Evolutionary conservation across 2,797 vertebrate species (phyloP).

Genomic region (Hippopotamyrus pictus): DNA sequence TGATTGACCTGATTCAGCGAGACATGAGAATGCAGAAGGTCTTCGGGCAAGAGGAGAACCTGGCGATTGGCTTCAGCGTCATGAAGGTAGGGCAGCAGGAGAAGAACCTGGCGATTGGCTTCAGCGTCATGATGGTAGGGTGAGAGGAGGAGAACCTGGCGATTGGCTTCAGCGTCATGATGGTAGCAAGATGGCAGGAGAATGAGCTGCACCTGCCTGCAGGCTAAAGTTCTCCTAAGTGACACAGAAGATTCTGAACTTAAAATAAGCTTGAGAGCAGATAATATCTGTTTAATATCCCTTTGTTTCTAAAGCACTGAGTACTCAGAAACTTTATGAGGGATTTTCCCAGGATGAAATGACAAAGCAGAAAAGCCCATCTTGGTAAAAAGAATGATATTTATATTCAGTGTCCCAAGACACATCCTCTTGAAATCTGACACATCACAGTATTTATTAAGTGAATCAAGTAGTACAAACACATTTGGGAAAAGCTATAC

Average conservation of each 20-base stretch:
- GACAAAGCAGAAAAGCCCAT: background rate
- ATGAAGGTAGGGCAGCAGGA: conserved; percentile 64
- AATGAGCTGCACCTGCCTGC: background rate
- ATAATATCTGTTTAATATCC: background rate
- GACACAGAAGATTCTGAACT: background rate
- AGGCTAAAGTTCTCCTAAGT: background rate
- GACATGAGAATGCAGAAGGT: conserved; percentile 73
- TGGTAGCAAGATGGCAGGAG: conserved; percentile 39
- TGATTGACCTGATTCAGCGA: conserved; percentile 81
- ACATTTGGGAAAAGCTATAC: background rate
- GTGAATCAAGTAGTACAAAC: background rate
- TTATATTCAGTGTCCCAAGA: background rate
- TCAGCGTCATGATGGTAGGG: too few relatives aligned
- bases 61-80: conserved; percentile 75
- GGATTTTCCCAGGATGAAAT: background rate
- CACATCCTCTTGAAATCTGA: background rate
- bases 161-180: too few relatives aligned
- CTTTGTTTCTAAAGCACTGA: background rate
- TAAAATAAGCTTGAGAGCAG: background rate
- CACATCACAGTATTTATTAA: background rate
- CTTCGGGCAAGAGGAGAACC: conserved; percentile 72
- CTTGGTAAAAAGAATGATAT: background rate
- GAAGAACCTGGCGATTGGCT: background rate
- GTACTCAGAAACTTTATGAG: background rate
- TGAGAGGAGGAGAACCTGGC: too few relatives aligned